These are phyloP conservation scores for Ciconia nigra DNA, from an alignment of 2,797 vertebrate species.

Conservation along the genomic window DNA sequence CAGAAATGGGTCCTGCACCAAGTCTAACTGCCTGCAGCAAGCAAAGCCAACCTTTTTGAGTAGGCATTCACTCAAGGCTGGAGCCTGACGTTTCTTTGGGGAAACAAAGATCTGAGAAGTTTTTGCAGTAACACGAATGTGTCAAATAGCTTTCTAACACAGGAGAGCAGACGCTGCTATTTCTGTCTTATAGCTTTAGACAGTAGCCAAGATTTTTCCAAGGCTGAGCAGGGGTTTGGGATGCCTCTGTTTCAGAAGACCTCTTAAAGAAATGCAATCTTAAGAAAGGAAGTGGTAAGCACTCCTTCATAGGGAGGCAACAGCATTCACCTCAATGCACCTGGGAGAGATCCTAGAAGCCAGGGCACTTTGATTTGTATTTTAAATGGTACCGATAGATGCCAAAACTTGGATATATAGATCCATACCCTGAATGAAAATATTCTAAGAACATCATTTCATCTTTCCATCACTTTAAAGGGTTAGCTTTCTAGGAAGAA, in stretches of 20 bases:
- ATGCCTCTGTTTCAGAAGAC: neutral
- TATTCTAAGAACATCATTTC: neutral
- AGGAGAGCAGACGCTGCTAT: neutral
- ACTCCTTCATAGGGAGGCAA: neutral
- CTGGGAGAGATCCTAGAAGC: neutral
- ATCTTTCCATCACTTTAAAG: neutral
- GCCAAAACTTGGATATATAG: neutral
- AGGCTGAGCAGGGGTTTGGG: neutral
- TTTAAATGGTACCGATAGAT: neutral
- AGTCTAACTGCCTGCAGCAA: neutral
- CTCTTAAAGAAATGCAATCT: neutral
- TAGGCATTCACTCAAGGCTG: neutral
- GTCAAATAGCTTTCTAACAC: neutral
- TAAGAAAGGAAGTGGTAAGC: neutral
- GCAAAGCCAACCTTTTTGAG: neutral
- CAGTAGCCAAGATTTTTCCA: neutral
- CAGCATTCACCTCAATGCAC: neutral
- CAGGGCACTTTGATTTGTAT: neutral
- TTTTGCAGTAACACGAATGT: neutral
- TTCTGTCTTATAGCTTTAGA: neutral
- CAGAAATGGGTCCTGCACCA: neutral
- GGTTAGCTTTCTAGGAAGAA: neutral
- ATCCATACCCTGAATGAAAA: neutral
- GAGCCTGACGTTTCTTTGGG: neutral
- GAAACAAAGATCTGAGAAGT: slow-evolving; percentile 11